These are phyloP conservation scores for Caloenas nicobarica DNA, from an alignment of 2,113 vertebrate genomes.

Conservation along the genomic window DNA sequence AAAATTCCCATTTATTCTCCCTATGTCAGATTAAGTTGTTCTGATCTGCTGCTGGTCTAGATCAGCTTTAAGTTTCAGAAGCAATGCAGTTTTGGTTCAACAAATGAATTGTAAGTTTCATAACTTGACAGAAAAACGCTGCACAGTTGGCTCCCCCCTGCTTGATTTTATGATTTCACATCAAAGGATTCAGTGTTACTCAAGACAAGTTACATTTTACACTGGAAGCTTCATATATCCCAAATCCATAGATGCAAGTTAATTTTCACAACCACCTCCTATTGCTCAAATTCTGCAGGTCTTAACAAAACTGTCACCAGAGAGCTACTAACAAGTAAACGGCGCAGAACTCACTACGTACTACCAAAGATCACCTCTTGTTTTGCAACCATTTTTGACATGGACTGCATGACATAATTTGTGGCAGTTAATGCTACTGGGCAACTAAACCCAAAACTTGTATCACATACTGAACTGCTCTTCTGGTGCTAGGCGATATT, in stretches of 20 bases:
- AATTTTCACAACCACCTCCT: slow-evolving; percentile 4
- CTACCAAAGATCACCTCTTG: not conserved
- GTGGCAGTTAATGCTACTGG: not conserved
- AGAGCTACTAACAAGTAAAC: not conserved
- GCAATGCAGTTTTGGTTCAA: slow-evolving; percentile 49
- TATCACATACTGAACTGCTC: not conserved
- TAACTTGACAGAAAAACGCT: slow-evolving; percentile 49
- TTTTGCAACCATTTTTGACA: not conserved
- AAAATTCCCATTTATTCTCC: slow-evolving; percentile 69
- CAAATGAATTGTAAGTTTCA: slow-evolving; percentile 30
- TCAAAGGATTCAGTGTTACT: slow-evolving; percentile 11
- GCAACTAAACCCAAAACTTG: slow-evolving; percentile 1
- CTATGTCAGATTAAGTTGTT: slow-evolving; percentile 46
- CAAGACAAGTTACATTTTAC: slow-evolving; percentile 44
- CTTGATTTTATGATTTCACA: slow-evolving; percentile 32
- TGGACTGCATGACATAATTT: not conserved
- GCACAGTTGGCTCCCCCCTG: slow-evolving; percentile 61
- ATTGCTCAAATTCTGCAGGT: not conserved
- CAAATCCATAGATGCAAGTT: slow-evolving; percentile 4
- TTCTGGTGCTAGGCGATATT: not conserved
- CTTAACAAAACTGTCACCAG: not conserved
- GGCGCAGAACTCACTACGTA: not conserved
- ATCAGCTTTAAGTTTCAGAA: slow-evolving; percentile 53
- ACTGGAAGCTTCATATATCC: slow-evolving; percentile 37
- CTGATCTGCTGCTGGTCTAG: slow-evolving; percentile 42